Evolutionary conservation across 2,888 invertebrate species (phyloP).

Genomic region (Piscicola geometra): DNA sequence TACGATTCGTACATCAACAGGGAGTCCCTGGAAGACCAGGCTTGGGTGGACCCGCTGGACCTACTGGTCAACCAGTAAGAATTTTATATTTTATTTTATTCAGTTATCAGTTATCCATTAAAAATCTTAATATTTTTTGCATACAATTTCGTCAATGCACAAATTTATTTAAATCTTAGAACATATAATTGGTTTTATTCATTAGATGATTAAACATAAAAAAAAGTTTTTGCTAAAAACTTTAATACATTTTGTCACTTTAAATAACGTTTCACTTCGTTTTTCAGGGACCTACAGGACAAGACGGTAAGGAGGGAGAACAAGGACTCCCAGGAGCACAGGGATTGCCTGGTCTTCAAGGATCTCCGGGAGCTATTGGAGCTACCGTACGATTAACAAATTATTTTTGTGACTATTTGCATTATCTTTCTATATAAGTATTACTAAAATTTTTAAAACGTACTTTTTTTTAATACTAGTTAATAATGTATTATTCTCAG

Average conservation of each 20-base stretch:
- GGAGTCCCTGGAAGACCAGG: conserved; percentile 39
- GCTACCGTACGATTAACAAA: conserved; percentile 14
- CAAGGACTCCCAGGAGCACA: conserved; percentile 47
- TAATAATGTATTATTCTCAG: background rate
- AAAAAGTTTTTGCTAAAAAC: too few species aligned
- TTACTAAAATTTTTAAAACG: too few species aligned
- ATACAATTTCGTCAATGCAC: too few species aligned
- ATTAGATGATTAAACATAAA: too few species aligned
- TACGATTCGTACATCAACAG: background rate
- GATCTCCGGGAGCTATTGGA: conserved; percentile 45
- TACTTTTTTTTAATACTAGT: background rate
- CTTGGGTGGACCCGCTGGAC: conserved; percentile 51
- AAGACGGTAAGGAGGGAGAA: conserved; percentile 44
- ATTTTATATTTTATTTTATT: background rate
- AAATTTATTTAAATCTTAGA: conserved; percentile 18
- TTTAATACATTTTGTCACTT: too few species aligned
- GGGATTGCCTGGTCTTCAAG: conserved; percentile 50
- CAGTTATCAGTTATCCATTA: too few species aligned
- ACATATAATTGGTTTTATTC: background rate
- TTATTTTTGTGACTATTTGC: background rate
- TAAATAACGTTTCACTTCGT: too few species aligned
- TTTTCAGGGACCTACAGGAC: conserved; percentile 33
- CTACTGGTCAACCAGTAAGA: conserved; percentile 36
- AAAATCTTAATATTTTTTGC: too few species aligned
- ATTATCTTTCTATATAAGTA: too few species aligned